Percentiles rank a stretch among this genome's conserved stretches.
Conservation (phyloP, 1,140 invertebrate species). For the Lepidurus apus region DNA sequence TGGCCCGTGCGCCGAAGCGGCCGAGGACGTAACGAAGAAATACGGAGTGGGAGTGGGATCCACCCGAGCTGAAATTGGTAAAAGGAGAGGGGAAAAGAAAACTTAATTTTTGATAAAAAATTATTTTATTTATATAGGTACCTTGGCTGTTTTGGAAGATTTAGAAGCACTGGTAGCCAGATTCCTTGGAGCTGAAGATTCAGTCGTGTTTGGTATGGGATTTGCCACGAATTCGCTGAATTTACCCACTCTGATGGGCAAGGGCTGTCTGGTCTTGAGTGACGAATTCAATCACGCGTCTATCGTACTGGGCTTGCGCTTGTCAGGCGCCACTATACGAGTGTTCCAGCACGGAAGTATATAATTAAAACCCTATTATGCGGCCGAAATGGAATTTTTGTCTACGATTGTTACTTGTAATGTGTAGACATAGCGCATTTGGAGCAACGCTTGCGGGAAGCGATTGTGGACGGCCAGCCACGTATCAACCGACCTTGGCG, state of each 20-base stretch:
- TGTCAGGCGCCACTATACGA: constrained; percentile 77
- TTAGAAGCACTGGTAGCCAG: constrained; percentile 77
- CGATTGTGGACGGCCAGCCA: constrained; percentile 75
- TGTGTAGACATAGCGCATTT: constrained; percentile 72
- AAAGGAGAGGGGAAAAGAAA: neutral
- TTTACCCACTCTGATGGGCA: constrained; percentile 73
- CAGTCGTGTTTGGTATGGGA: constrained; percentile 96
- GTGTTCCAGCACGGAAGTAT: constrained; percentile 84
- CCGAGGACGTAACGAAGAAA: constrained; percentile 55
- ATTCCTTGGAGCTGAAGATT: constrained; percentile 89
- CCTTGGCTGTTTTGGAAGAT: constrained; percentile 66
- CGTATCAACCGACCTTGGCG: constrained; percentile 65
- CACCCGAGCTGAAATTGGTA: constrained; percentile 57
- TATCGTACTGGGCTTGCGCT: constrained; percentile 82
- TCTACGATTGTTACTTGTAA: constrained; percentile 31
- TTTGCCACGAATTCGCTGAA: constrained; percentile 97
- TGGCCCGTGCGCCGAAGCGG: constrained; percentile 66
- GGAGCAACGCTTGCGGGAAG: constrained; percentile 70
- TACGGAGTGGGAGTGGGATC: constrained; percentile 64
- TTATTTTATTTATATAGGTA: constrained; percentile 49
- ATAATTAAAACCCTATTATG: constrained; percentile 36
- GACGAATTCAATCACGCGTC: constrained; percentile 97
- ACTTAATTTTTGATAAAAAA: neutral
- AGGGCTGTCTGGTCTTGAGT: constrained; percentile 83
- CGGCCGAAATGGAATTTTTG: neutral